phyloP scores from a whole-genome alignment of 2,113 vertebrate genomes.

The Microcebus griseorufus region DNA sequence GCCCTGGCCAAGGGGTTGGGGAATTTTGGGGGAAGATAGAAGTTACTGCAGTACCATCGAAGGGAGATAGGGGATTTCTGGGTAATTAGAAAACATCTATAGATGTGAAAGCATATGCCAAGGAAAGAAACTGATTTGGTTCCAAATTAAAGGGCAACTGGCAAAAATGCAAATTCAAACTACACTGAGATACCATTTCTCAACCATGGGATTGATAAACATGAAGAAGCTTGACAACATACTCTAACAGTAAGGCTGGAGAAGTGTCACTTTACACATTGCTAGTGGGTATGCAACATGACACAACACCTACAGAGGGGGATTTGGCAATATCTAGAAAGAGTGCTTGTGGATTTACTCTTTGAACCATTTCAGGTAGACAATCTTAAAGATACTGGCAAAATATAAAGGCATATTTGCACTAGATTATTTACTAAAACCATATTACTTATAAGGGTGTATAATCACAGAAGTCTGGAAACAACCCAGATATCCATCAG shows the following conservation, averaged over 20 bases:
- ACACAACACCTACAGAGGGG: rapidly evolving
- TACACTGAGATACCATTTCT: background rate
- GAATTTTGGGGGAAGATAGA: background rate
- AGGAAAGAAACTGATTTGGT: background rate
- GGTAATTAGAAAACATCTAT: background rate
- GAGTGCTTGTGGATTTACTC: background rate
- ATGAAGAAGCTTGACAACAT: background rate
- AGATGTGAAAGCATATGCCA: background rate
- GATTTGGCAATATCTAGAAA: background rate
- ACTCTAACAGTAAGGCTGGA: too few species aligned
- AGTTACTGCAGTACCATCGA: too few species aligned
- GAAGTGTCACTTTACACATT: rapidly evolving
- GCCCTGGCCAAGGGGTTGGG: background rate
- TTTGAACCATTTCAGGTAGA: background rate
- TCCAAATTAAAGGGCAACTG: background rate
- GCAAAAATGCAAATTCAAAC: background rate
- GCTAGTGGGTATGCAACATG: too few species aligned
- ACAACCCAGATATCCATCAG: background rate
- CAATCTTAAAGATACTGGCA: background rate
- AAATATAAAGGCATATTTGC: background rate
- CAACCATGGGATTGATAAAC: background rate
- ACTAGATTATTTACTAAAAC: background rate
- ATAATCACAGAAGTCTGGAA: background rate
- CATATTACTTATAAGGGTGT: background rate
- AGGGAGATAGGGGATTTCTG: background rate